A percentile compares a stretch with the other conserved stretches of the same genome.
These are phyloP conservation scores for Trichogramma evanescens DNA, from an alignment of 2,888 invertebrate genomes.

Conservation along the genomic window DNA sequence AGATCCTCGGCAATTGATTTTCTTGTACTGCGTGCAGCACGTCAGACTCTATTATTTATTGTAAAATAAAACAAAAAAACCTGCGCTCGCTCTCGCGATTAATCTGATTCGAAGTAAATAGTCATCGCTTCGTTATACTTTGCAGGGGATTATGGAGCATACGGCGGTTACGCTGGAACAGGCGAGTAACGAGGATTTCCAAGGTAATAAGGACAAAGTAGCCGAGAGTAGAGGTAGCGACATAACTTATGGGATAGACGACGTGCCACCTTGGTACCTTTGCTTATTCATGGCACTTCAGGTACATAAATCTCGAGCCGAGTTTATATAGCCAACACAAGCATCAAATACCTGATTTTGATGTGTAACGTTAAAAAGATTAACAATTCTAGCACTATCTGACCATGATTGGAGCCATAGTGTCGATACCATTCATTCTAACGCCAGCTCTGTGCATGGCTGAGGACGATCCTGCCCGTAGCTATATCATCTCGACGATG, in stretches of 20 bases:
- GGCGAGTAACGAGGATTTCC: no score
- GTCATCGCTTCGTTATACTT: no score
- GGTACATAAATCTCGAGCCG: conserved; percentile 46
- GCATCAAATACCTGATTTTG: background rate
- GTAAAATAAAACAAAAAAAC: no score
- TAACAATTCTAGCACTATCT: conserved; percentile 60
- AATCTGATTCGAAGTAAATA: no score
- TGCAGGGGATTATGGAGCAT: no score
- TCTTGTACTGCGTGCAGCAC: no score
- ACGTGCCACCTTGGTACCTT: conserved; percentile 77
- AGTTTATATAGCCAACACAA: background rate
- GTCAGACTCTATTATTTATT: no score
- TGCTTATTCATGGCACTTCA: conserved; percentile 76
- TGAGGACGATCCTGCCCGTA: conserved; percentile 65
- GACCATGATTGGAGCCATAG: conserved; percentile 80
- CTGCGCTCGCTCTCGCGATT: no score
- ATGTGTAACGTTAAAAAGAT: background rate
- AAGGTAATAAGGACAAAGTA: background rate
- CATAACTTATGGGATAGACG: conserved; percentile 69
- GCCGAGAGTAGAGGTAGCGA: conserved; percentile 31
- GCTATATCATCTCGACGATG: conserved; percentile 75
- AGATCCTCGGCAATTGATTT: no score
- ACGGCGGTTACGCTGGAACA: no score
- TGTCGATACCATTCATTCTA: conserved; percentile 74
- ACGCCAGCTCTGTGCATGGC: conserved; percentile 75